Conservation (phyloP, 2,113 vertebrate genomes). For the Henicopernis longicauda region DNA sequence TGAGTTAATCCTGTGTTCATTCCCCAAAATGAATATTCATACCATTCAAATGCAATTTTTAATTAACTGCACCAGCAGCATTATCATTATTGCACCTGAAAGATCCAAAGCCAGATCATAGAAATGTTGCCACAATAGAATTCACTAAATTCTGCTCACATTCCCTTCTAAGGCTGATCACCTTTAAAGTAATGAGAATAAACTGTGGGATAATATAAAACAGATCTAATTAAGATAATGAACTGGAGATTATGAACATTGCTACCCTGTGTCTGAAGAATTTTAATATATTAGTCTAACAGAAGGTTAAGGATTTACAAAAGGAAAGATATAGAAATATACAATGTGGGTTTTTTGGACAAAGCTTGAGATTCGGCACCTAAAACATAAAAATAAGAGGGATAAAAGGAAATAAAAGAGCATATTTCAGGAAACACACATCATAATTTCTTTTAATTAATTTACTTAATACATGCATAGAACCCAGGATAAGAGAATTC, state of each 20-base stretch:
- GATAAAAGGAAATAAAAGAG: background rate
- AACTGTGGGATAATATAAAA: conserved; percentile 75
- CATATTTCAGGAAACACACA: conserved; percentile 15
- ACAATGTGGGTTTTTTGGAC: background rate
- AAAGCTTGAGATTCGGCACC: background rate
- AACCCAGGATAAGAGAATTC: background rate
- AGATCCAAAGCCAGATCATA: conserved; percentile 74
- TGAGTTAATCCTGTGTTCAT: conserved; percentile 69
- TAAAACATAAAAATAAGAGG: conserved; percentile 5
- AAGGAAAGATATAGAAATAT: conserved; percentile 64
- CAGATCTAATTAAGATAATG: conserved; percentile 87
- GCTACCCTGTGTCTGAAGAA: conserved; percentile 74
- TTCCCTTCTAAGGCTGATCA: conserved; percentile 70
- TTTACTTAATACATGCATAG: background rate
- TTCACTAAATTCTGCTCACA: conserved; percentile 71
- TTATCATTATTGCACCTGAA: conserved; percentile 74
- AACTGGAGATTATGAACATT: conserved; percentile 74
- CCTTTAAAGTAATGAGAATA: conserved; percentile 79
- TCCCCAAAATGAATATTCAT: conserved; percentile 68
- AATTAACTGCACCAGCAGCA: conserved; percentile 75
- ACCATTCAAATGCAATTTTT: conserved; percentile 73
- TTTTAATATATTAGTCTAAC: conserved; percentile 68
- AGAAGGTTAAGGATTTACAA: conserved; percentile 69
- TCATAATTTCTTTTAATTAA: conserved; percentile 23
- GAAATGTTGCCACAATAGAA: conserved; percentile 68